Evolutionary conservation across 2,797 vertebrate species (phyloP).

Genomic region (Hemitrygon akajei): DNA sequence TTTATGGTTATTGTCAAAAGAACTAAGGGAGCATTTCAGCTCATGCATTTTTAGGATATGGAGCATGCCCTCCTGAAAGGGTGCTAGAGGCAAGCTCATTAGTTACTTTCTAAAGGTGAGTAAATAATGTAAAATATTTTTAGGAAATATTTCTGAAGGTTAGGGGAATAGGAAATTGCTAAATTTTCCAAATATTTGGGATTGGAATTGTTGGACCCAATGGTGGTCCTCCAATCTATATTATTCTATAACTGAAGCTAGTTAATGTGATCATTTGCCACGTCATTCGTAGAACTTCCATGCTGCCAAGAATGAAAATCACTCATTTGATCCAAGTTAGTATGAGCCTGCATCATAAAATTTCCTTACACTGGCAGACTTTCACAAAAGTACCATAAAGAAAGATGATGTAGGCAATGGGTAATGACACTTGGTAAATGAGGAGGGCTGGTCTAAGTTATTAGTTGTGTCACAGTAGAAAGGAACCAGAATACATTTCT

Average conservation of each 20-base stretch:
- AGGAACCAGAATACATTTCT: background rate
- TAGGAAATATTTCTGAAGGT: too few relatives aligned
- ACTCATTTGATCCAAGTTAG: background rate
- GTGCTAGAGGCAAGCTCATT: too few relatives aligned
- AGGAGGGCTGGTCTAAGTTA: background rate
- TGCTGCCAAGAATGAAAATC: background rate
- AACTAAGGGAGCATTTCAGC: too few relatives aligned
- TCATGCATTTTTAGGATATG: too few relatives aligned
- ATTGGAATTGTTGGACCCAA: too few relatives aligned
- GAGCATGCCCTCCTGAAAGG: too few relatives aligned
- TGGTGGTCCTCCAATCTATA: too few relatives aligned
- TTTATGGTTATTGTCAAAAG: too few relatives aligned
- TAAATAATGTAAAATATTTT: too few relatives aligned
- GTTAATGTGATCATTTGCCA: background rate
- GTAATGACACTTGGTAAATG: background rate
- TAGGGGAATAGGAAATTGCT: too few relatives aligned
- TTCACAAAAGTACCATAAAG: background rate
- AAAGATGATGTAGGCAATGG: conserved; percentile 8
- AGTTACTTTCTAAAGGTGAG: too few relatives aligned
- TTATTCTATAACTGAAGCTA: background rate
- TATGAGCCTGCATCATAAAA: background rate
- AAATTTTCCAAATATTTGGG: too few relatives aligned
- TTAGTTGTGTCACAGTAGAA: background rate
- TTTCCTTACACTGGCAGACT: background rate
- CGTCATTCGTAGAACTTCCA: background rate